Conservation (phyloP, 2,113 vertebrate genomes). For the Peromyscus leucopus region DNA sequence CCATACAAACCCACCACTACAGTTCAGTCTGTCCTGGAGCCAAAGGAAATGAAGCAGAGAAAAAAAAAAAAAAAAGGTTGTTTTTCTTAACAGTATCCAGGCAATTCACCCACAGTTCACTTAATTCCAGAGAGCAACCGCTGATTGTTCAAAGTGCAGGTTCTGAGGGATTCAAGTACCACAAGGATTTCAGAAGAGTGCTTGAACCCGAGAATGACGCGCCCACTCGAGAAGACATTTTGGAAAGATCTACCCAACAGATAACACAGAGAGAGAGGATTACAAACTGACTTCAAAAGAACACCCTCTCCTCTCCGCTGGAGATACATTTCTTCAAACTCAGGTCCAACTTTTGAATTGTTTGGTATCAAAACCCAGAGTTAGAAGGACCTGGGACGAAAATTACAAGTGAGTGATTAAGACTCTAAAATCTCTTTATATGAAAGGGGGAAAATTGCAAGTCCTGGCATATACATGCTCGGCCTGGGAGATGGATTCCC, state of each 20-base stretch:
- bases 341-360: conserved; percentile 55
- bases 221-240: conserved; percentile 53
- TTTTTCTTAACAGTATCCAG: not conserved
- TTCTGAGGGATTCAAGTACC: conserved; percentile 53
- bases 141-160: conserved; percentile 53
- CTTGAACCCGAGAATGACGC: not conserved
- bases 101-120: not conserved
- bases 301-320: not conserved
- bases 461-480: conserved; percentile 40
- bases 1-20: not conserved
- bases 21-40: conserved; percentile 5
- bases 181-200: not conserved
- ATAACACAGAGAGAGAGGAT: not conserved
- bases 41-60: not conserved
- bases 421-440: conserved; percentile 60
- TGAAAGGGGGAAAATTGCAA: conserved; percentile 73
- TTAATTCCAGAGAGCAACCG: conserved; percentile 4
- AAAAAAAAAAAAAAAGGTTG: not conserved
- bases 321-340: conserved; percentile 55
- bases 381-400: conserved; percentile 72
- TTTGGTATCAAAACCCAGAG: conserved; percentile 73
- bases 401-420: conserved; percentile 8
- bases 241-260: not conserved
- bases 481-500: conserved; percentile 49
- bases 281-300: conserved; percentile 26